phyloP scores from a whole-genome alignment of 2,797 vertebrate genomes.

The Fringilla coelebs region DNA sequence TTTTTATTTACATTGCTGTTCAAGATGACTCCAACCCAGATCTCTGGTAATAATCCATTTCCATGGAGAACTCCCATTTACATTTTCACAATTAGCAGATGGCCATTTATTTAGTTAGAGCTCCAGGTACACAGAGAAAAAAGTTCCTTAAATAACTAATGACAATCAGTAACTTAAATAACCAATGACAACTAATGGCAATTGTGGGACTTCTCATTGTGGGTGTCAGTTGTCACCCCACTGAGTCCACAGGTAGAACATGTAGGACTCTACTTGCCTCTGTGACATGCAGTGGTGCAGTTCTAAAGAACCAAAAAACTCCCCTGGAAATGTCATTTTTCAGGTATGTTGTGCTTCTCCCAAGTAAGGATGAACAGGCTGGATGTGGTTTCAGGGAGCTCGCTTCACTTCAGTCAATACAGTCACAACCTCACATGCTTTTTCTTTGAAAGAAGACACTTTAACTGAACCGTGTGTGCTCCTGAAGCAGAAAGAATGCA shows the following conservation, averaged over 20 bases:
- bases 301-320: neutral
- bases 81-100: neutral
- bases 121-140: neutral
- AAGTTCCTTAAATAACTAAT: neutral
- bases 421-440: accelerated
- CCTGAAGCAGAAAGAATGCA: neutral
- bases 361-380: neutral
- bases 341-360: neutral
- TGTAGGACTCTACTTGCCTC: accelerated
- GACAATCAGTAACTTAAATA: neutral
- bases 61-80: neutral
- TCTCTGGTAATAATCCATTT: neutral
- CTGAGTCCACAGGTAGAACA: neutral
- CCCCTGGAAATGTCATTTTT: neutral
- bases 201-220: neutral
- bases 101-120: neutral
- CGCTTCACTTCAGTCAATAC: neutral
- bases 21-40: neutral
- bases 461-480: neutral
- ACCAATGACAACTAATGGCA: neutral
- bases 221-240: accelerated
- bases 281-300: accelerated
- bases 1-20: neutral
- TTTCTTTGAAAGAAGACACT: neutral
- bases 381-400: neutral